Conservation (phyloP, 2,888 invertebrate species). For the Amphimallon solstitiale region DNA sequence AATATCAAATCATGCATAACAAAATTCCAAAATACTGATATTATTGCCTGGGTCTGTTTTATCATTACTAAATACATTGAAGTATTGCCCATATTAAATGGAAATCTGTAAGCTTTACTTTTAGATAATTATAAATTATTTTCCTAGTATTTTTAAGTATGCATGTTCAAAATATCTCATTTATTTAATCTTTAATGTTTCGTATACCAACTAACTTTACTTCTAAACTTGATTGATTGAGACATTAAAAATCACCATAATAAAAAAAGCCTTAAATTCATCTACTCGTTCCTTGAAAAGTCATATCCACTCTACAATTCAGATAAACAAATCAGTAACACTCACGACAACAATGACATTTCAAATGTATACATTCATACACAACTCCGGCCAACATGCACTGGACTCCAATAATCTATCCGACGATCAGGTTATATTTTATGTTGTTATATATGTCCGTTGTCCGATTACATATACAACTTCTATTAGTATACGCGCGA, state of each 20-base stretch:
- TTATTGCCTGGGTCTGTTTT: no score
- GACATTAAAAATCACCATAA: no score
- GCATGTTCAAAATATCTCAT: no score
- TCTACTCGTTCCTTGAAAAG: conserved; percentile 4
- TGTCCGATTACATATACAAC: neutral
- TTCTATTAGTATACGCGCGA: conserved; percentile 12
- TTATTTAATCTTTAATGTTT: no score
- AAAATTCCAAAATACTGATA: no score
- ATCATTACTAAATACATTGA: no score
- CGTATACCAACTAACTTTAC: no score
- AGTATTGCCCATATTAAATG: no score
- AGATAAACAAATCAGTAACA: conserved; percentile 4
- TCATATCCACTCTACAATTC: neutral
- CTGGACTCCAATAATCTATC: neutral
- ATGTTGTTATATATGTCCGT: neutral
- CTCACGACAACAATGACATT: neutral
- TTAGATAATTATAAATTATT: no score
- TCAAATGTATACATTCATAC: neutral
- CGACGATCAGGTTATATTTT: neutral
- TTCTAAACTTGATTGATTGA: conserved; percentile 2
- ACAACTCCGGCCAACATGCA: neutral
- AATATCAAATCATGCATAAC: no score
- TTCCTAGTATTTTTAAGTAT: no score
- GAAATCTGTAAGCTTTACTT: no score
- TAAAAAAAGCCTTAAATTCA: neutral